Base-by-base conservation (phyloP, 2,888 invertebrate genomes). In the Miltochrista miniata region DNA sequence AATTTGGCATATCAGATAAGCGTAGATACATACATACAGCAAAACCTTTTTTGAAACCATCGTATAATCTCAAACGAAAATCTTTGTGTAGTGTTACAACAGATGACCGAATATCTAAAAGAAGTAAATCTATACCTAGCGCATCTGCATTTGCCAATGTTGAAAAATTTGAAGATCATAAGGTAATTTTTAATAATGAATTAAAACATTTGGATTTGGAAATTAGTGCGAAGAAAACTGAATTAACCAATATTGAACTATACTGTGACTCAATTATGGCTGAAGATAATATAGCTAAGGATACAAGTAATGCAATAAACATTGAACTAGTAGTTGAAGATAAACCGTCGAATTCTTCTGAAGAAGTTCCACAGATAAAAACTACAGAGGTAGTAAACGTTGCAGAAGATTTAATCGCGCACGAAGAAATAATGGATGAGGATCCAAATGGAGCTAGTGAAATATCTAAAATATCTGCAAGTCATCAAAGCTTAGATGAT, bases 61-160 rank as follows among this genome's bases (percentile, higher is more conserved):
- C 41, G 24, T 24, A 24, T 12, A 53, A 35, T 47, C 46, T 51
- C 8, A 53, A 60, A 45, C 11, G 18, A n/a, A 49, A 53, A 34
- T 39, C 14, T 5, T 29, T 13, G 1, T 29, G 24, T 29, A 45
- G 40, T 45, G 14, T 31, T 8, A 29, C 14, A 41, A 14, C 14
- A 11, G 14, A n/a, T 7, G 11, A 1, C 10, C 37, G 41, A 41
- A 41, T 34, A 13, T 31, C 15, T 14, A 45, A 48, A 36, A 48
- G n/a, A 11, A 36, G 40, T 15, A 53, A 13, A 37, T 8, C 10
- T n/a, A 12, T 11, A 33, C 24, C 1, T 7, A 35, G 18, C 4
- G 31, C 14, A n/a, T 29, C 29, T 13, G n/a, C 14, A 12, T 24
- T 24, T 24, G 13, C n/a, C n/a, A 14, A 15, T 46, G 18, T 14